These are phyloP conservation scores for Dromococcyx pavoninus DNA, from an alignment of 2,797 vertebrate species.

Conservation along the genomic window DNA sequence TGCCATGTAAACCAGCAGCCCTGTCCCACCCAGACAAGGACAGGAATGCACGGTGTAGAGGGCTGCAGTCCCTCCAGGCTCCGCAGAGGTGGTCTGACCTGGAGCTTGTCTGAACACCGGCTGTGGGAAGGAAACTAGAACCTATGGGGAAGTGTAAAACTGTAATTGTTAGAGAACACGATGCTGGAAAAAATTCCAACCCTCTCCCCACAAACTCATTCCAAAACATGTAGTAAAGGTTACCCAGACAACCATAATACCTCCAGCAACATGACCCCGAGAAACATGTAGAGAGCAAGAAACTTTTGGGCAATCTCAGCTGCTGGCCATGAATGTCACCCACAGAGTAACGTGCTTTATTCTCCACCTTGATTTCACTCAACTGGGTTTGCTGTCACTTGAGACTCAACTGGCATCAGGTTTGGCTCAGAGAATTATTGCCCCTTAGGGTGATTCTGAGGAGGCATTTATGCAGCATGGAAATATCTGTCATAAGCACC, in stretches of 20 bases:
- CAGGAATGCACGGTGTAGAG: neutral
- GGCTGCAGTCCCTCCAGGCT: neutral
- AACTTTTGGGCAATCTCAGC: neutral
- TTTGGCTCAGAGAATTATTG: neutral
- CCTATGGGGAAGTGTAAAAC: neutral
- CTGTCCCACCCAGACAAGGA: neutral
- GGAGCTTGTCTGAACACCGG: neutral
- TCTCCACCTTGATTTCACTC: neutral
- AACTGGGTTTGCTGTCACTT: neutral
- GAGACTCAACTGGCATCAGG: neutral
- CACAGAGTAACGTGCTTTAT: neutral
- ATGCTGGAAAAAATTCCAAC: neutral
- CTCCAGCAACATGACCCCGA: neutral
- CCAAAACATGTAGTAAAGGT: neutral
- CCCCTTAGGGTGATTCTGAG: neutral
- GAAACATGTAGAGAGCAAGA: neutral
- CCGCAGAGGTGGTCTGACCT: neutral
- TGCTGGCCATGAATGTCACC: fast-evolving
- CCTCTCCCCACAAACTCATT: neutral
- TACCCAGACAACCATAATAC: neutral
- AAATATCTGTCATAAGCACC: neutral
- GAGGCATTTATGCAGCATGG: neutral
- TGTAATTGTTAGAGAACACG: neutral
- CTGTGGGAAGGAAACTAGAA: neutral
- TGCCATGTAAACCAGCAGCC: neutral